Percentiles rank a stretch among this genome's conserved stretches.
Conservation (phyloP, 2,797 vertebrate genomes). For the Caiman crocodilus region DNA sequence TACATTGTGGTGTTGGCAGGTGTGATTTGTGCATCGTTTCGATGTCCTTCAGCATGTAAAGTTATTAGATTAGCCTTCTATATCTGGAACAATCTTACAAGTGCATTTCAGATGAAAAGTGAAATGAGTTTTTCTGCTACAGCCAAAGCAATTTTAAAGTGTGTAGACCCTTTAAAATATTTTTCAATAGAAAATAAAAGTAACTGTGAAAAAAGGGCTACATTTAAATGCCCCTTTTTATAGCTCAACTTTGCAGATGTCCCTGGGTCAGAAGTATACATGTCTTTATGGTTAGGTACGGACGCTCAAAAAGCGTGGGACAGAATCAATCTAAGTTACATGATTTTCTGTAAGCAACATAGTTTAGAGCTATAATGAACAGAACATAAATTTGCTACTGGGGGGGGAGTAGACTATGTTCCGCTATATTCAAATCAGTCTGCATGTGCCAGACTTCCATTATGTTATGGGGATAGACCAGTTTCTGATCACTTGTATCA, state of each 20-base stretch:
- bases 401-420: too few species aligned
- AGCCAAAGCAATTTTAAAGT: constrained; percentile 69
- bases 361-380: too few species aligned
- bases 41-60: not conserved
- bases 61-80: not conserved
- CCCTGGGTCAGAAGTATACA: constrained; percentile 63
- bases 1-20: not conserved
- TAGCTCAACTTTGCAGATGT: constrained; percentile 70
- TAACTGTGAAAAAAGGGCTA: constrained; percentile 45
- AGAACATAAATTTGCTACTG: too few species aligned
- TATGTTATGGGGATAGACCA: too few species aligned
- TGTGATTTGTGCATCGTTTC: not conserved
- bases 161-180: constrained; percentile 63
- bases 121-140: constrained; percentile 65
- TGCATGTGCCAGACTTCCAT: too few species aligned
- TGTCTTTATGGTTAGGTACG: constrained; percentile 44
- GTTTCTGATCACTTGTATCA: too few species aligned
- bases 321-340: too few species aligned
- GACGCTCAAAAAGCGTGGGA: too few species aligned
- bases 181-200: constrained; percentile 74
- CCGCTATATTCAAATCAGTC: too few species aligned
- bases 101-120: constrained; percentile 53
- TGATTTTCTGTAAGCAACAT: too few species aligned
- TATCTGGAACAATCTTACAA: constrained; percentile 57
- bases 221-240: constrained; percentile 62